Base-by-base conservation (phyloP, 2,888 invertebrate species). In the Acanthoscelides obtectus region DNA sequence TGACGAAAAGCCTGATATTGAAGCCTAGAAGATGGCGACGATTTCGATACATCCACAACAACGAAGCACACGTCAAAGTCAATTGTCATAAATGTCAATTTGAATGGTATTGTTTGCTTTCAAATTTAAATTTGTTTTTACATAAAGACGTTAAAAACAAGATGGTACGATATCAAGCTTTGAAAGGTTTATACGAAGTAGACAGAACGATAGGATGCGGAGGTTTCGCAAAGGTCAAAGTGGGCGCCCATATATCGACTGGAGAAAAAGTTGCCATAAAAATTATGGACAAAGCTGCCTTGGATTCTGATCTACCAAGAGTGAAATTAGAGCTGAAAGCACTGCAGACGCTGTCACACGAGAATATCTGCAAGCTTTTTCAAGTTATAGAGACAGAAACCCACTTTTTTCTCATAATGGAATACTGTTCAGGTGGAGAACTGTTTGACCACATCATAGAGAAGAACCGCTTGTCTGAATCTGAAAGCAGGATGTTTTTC, bases 371-470 rank as follows among this genome's bases (percentile, higher is more conserved):
- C 81, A 91, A 92, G 83, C 85, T 94, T 45, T 93, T 91, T 84
- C 67, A 85, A 84, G 91, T 93, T 2, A 89, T 94, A 73, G 94
- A 94, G 84, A 93, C 93, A 0, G 89, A 90, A 0, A 88, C 88
- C 6, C 90, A 92, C 81, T 92, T 92, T 80, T 94, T 91, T 82
- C 88, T 95, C 83, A 87, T 94, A n/a, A 88, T 94, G 81, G 94
- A 94, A 87, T 93, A 94, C 81, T 94, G 94, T 81, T 91, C 92
- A 64, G 94, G 94, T 64, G 94, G 94, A 64, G 94, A 94, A 85
- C 85, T 95, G 72, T 95, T 95, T 85, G 94, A 94, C 86, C 94
- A 94, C 80, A 94, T 95, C 75, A 93, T 94, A 64, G 90, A 92
- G 78, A 91, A 90, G 80, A 92, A 91, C 78, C 86, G 91, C 70